Conservation (phyloP, 2,888 invertebrate genomes). For the Diarsia brunnea region DNA sequence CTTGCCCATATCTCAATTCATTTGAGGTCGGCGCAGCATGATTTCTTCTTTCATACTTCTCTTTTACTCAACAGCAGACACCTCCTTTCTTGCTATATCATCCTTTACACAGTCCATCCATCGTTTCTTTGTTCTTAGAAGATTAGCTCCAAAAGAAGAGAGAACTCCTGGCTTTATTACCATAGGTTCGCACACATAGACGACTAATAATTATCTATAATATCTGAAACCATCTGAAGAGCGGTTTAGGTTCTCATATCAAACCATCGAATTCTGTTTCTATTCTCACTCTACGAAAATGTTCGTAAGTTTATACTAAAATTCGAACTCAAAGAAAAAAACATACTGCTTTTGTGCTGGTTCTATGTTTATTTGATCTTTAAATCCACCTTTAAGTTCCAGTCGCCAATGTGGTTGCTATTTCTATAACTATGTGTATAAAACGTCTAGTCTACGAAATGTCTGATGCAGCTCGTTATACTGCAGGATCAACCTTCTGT, state of each 20-base stretch:
- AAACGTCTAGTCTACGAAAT: not conserved
- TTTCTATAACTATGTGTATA: no score
- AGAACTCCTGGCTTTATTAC: no score
- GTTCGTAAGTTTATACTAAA: not conserved
- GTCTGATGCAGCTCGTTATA: no score
- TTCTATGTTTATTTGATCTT: not conserved
- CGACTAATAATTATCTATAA: no score
- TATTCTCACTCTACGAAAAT: not conserved
- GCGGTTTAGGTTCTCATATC: not conserved
- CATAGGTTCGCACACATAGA: not conserved
- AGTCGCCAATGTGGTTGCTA: not conserved
- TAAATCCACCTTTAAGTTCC: not conserved
- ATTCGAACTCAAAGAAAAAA: not conserved
- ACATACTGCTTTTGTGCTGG: not conserved
- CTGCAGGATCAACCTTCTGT: conserved; percentile 2
- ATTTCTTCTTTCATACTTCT: no score
- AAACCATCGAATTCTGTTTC: not conserved
- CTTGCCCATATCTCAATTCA: no score
- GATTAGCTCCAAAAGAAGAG: not conserved
- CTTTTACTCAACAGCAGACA: no score
- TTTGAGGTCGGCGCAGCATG: no score
- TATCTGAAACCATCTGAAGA: not conserved
- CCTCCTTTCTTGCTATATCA: no score
- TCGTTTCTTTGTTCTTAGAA: no score
- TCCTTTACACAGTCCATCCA: no score